Evolutionary conservation across 2,797 vertebrate species (phyloP), one percentile per base, ranked within the genome.

Genomic region (Oreochromis mossambicus): DNA sequence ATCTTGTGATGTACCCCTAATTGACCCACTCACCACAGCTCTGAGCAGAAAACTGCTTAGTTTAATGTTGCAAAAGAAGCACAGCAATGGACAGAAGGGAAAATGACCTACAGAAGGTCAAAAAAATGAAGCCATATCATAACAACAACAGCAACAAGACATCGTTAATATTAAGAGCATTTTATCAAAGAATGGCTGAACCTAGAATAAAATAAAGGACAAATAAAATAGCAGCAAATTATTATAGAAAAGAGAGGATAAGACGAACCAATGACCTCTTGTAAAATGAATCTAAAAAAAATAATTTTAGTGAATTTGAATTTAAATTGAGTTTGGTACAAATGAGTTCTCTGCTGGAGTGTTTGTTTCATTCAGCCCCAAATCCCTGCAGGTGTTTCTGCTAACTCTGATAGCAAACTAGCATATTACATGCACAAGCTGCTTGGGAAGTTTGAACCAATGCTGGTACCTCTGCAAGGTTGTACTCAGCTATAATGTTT

Each of bases 401-500:
- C 26, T 75, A 32, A 19, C 29, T 75, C 43, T 50, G 17, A 50
- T 1, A 48, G 10, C 26, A 75, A 75, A 50, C 70, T 12, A 3
- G 70, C 34, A 50, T 50, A n/a, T 48, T 75, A 1, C 43, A n/a
- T 50, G 1, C 17, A 32, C 46, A 50, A 3, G 0, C 17, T n/a
- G 9, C 68, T 48, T 75, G 41, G 24, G 46, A 32, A 32, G 24
- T 73, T 48, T 48, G 68, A 73, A 29, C 12, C 10, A 32, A n/a
- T 48, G 68, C 21, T 0, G 24, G 43, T 1, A 73, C 21, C 1
- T 5, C 15, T 8, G 68, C 68, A 48, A 48, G 43, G 68, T 32
- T 48, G 24, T 48, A 48, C 9, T 12, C 68, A 9, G 43, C 14
- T 70, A 46, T 26, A 24, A 46, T 70, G 38, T 17, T 70, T 70